Base-by-base conservation (phyloP, 2,888 invertebrate species). In the Deroplatys truncata region DNA sequence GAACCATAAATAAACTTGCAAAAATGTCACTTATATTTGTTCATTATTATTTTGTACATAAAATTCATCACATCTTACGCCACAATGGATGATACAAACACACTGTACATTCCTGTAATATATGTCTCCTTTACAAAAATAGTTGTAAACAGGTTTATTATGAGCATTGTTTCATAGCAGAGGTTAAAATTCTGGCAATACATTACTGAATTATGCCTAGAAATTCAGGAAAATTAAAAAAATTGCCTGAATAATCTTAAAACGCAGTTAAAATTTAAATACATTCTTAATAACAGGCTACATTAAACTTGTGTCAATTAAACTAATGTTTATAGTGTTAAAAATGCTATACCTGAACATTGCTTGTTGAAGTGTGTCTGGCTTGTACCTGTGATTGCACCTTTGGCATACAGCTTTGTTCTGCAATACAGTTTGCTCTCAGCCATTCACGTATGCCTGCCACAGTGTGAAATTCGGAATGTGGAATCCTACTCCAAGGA, bases 401-500 rank as follows among this genome's bases (percentile, higher is more conserved):
- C 84, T 88, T 89, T 25, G 85, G 90, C 25, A 89, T 9, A 83
- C 86, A 86, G 2, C 82, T 88, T 88, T 91, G 90, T 84, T 91
- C 89, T 28, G 90, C 88, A 20, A 89, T 83, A 85, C 88, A 91
- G 85, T 90, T 89, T 20, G 84, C 84, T 56, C 95, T 93, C 91
- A 96, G 93, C 95, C 96, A 96, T 49, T 96, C 96, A 87, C 96
- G 94, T 86, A 97, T 93, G 89, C 97, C 96, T 91, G 94, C 93
- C 90, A 97, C 93, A 90, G 95, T 96, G 92, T 96, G 96, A 93
- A 96, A 97, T 93, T 97, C 97, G 25, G 98, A 97, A 93, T 96
- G 95, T n/a, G 96, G 96, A 91, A 98, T 93, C 91, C 98, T 95
- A 88, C 97, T 97, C 94, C 96, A 96, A 49, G 98, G 98, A 93